These are phyloP conservation scores for Tor tambroides DNA, from an alignment of 2,113 vertebrate genomes.

Conservation along the genomic window DNA sequence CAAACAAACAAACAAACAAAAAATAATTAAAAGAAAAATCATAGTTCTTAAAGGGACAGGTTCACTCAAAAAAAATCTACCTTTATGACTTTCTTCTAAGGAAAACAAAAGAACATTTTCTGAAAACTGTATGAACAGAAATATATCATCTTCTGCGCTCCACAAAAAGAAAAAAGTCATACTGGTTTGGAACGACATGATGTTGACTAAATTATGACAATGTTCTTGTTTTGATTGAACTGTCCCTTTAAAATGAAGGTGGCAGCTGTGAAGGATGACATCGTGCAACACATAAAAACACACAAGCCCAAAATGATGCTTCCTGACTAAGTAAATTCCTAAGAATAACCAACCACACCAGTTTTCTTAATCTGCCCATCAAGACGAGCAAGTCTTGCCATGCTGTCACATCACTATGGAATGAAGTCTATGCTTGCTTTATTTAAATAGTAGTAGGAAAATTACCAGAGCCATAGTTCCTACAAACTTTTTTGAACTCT, in stretches of 20 bases:
- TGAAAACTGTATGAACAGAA: not conserved
- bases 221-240: not conserved
- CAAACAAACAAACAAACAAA: not conserved
- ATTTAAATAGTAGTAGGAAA: constrained; percentile 17
- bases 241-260: constrained; percentile 4
- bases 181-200: not conserved
- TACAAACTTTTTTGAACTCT: not conserved
- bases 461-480: not conserved
- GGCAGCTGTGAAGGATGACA: not conserved
- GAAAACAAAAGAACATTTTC: not conserved
- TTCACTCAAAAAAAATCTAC: not conserved
- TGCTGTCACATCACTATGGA: constrained; percentile 39
- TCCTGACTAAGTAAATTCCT: not conserved
- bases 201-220: not conserved
- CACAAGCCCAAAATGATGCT: not conserved
- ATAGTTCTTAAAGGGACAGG: not conserved
- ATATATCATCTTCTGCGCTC: too few relatives aligned
- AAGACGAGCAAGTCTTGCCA: constrained; percentile 53
- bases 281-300: not conserved
- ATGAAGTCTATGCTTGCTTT: constrained; percentile 30
- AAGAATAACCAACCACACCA: constrained; percentile 51
- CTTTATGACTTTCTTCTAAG: not conserved
- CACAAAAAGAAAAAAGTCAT: not conserved
- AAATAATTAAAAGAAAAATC: not conserved
- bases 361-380: constrained; percentile 49